These are phyloP conservation scores for Solenodon paradoxus DNA, from an alignment of 2,113 vertebrate species.

Conservation along the genomic window DNA sequence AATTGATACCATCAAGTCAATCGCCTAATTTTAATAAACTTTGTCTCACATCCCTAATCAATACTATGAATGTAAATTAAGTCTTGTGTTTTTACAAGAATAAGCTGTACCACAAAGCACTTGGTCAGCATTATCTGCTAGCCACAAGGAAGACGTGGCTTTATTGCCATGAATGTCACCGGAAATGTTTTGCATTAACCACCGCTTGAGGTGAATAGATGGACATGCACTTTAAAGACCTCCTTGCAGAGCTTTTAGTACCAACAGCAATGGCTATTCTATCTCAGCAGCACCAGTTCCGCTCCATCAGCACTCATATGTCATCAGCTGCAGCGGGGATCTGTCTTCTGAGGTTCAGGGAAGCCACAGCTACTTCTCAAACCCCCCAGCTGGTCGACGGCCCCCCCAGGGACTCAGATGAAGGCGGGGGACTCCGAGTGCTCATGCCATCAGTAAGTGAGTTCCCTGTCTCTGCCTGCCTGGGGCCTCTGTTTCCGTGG, in stretches of 20 bases:
- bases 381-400: too few relatives aligned
- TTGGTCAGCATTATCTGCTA: neutral
- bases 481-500: neutral
- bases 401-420: too few relatives aligned
- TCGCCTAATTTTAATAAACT: slow-evolving; percentile 72
- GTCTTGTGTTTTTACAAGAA: slow-evolving; percentile 52
- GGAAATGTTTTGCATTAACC: neutral
- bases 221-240: neutral
- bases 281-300: too few relatives aligned
- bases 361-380: too few relatives aligned
- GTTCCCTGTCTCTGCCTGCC: too few relatives aligned
- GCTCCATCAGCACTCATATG: too few relatives aligned
- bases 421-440: too few relatives aligned
- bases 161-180: neutral
- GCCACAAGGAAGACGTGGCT: neutral
- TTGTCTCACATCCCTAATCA: slow-evolving; percentile 42
- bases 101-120: slow-evolving; percentile 53
- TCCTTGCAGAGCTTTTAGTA: neutral
- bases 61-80: slow-evolving; percentile 67
- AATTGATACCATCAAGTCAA: slow-evolving; percentile 72
- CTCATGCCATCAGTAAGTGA: too few relatives aligned
- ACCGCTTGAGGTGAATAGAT: neutral
- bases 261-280: neutral
- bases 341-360: too few relatives aligned
- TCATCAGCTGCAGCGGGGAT: too few relatives aligned